Base-by-base conservation (phyloP, 2,888 invertebrate genomes). In the Psylliodes chrysocephalus region DNA sequence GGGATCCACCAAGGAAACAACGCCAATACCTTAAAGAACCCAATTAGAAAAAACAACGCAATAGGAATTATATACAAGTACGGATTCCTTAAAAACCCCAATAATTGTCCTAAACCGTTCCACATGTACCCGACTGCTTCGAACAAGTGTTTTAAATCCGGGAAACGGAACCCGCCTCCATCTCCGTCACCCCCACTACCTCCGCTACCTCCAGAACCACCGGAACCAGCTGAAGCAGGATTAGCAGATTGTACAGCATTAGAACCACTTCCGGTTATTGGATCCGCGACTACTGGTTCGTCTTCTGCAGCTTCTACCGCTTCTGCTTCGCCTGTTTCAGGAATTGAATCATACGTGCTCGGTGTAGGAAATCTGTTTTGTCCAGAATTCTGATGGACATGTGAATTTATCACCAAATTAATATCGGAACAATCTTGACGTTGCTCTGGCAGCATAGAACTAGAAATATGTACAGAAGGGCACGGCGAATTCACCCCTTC, bases 381-480 rank as follows among this genome's bases (percentile, higher is more conserved):
- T n/a, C 67, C 67, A 18, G 67, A 59, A 52, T 79, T 77, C 70
- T 88, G 89, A 38, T 89, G 83, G 1, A 90, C 85, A 73, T 90
- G 89, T 0, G 90, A 90, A 69, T 90, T 90, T 1, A 91, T 87
- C 12, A 90, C 87, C 60, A 91, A 87, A 75, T 89, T 90, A 64
- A 90, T 80, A 81, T 90, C 90, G 0, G 89, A 88, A 72, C 91
- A 91, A 2, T 86, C 89, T 77, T 90, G 89, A 47, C 84, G 86
- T 75, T 87, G 85, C 3, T 85, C 84, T 80, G 86, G 77, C 82
- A 86, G 69, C 81, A 87, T 73, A 82, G 86, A 62, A 84, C 81
- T 67, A 1, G 87, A 85, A 0, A 88, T 81, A 71, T 84, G 87
- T 69, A 88, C 86, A 12, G 86, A 85, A 0, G 88, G 88, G 71